phyloP scores from a whole-genome alignment of 2,113 vertebrate genomes.

The Tragulus kanchil region DNA sequence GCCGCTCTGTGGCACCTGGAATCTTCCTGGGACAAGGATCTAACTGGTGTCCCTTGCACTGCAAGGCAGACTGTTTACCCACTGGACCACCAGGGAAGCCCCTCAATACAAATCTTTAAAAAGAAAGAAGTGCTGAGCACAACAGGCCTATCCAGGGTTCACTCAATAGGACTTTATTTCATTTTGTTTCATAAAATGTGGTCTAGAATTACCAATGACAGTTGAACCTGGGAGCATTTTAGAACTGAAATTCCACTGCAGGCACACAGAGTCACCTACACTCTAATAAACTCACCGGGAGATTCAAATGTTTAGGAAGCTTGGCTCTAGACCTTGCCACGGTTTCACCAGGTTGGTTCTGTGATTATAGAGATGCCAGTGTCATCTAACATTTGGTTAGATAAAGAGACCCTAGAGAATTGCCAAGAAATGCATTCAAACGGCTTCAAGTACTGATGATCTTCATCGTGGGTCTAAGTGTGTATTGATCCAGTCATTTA shows the following conservation, averaged over 20 bases:
- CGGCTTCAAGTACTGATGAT: not conserved
- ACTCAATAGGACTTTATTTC: not conserved
- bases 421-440: not conserved
- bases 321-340: not conserved
- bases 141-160: not conserved
- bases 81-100: no score
- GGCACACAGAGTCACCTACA: not conserved
- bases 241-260: not conserved
- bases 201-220: not conserved
- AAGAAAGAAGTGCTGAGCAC: not conserved
- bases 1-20: no score
- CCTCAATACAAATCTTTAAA: no score
- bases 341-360: no score
- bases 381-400: not conserved
- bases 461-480: accelerated
- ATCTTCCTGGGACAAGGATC: no score
- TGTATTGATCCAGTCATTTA: not conserved
- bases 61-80: no score
- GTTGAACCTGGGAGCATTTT: no score
- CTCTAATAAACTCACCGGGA: not conserved
- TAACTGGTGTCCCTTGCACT: no score
- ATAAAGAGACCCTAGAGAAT: not conserved
- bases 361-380: not conserved
- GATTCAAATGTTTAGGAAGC: not conserved
- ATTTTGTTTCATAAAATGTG: not conserved